Base-by-base conservation (phyloP, 2,113 vertebrate genomes). In the Vulpes vulpes region DNA sequence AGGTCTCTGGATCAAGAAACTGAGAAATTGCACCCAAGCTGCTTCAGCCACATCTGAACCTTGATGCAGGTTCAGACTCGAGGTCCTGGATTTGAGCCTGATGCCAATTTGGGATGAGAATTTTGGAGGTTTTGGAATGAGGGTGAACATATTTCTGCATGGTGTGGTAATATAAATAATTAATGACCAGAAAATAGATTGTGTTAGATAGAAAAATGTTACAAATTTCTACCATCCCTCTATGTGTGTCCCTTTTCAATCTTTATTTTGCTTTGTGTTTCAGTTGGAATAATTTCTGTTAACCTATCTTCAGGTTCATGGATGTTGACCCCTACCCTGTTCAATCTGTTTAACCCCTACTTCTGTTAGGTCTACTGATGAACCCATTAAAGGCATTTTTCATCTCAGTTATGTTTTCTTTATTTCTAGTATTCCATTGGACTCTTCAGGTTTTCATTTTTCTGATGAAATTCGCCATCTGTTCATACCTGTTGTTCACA, bases 1-100 rank as follows among this genome's bases (percentile, higher is more conserved):
- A 95, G 96, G 64, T 97, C 71, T 93, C 69, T 96, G 78, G 30
- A 94, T 96, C 35, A 93, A 96, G 86, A 96, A 96, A 65, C 89
- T 94, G 60, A 83, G 43, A 83, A 80, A 80, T 35, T 88, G 4
- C 43, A 78, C 73, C 32, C 64, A 86, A 76, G 57, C 35, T 96
- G 30, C 73, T 30, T 91, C 85, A 76, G 82, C 78, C 71, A 91
- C 65, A 76, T 86, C 53, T 95, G 83, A 69, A 94, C 79, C 43
- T 92, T 92, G 73, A 35, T 82, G 69, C 12, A 94, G 64, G 95
- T 43, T 43, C 43, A 95, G 51, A 96, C n/a, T 43, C 73, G 53
- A 91, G 25, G 76, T 91, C 59, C 55, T 89, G 78, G 59, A 71
- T 96, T 91, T 95, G n/a, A 98, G 11, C 69, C n/a, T 88, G n/a